phyloP scores from a whole-genome alignment of 2,797 vertebrate genomes.

The Salarias fasciatus region DNA sequence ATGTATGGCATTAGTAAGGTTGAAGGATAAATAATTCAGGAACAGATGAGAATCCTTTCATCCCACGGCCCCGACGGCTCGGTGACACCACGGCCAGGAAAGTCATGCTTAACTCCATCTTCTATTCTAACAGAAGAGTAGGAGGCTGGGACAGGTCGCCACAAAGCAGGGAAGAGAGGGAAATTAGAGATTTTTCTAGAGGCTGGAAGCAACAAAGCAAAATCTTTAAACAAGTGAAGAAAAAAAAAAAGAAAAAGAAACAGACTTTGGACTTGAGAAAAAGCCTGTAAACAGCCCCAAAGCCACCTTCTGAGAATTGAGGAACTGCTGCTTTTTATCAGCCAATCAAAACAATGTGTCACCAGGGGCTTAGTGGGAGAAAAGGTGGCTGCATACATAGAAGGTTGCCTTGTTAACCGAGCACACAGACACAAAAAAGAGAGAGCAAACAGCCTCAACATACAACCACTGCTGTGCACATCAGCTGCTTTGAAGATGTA shows the following conservation, averaged over 20 bases:
- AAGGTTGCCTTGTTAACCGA: too few species aligned
- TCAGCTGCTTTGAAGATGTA: too few species aligned
- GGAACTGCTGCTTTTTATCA: slow-evolving; percentile 12
- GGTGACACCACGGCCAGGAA: slow-evolving; percentile 2
- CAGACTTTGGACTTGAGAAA: slow-evolving; percentile 53
- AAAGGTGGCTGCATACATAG: too few species aligned
- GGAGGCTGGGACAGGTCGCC: not conserved
- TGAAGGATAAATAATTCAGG: slow-evolving; percentile 61
- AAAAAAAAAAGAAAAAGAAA: slow-evolving; percentile 5
- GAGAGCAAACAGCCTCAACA: not conserved
- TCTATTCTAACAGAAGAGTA: not conserved
- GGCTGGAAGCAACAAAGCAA: slow-evolving; percentile 14
- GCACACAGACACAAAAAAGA: not conserved
- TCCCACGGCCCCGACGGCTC: slow-evolving; percentile 14
- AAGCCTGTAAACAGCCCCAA: slow-evolving; percentile 23
- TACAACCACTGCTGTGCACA: too few species aligned
- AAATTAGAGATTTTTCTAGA: not conserved
- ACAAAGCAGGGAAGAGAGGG: not conserved
- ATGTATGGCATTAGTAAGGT: slow-evolving; percentile 22
- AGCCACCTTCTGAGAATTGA: slow-evolving; percentile 15
- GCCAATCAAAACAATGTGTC: slow-evolving; percentile 18
- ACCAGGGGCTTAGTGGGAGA: too few species aligned
- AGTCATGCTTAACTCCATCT: slow-evolving; percentile 13
- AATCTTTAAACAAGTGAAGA: slow-evolving; percentile 17
- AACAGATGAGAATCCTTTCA: slow-evolving; percentile 41